A percentile compares a stretch with the other conserved stretches of the same genome.
Conservation (phyloP, 2,113 vertebrate genomes). For the Dasyurus viverrinus region DNA sequence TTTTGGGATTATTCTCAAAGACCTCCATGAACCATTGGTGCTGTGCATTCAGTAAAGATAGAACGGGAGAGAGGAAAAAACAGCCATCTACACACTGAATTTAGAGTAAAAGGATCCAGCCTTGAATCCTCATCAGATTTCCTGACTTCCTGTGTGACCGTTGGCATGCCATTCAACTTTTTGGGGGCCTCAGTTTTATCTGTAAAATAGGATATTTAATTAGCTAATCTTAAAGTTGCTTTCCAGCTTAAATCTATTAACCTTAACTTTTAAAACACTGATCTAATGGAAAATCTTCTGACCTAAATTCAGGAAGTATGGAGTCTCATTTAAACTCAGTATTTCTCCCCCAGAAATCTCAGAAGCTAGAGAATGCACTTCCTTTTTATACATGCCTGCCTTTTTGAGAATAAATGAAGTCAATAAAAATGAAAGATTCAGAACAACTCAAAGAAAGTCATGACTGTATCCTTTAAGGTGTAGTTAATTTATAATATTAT, state of each 20-base stretch:
- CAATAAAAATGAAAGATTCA: background rate
- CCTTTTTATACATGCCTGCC: conserved; percentile 15
- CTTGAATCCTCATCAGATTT: background rate
- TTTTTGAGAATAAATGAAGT: background rate
- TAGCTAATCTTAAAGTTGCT: background rate
- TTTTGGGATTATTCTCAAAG: background rate
- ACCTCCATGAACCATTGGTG: background rate
- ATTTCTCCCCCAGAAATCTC: conserved; percentile 21
- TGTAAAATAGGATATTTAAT: background rate
- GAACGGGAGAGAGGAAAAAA: background rate
- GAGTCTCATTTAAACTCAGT: conserved; percentile 10
- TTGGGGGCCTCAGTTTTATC: background rate
- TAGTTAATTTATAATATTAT: conserved; percentile 20
- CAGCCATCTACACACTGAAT: background rate
- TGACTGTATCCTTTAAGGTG: background rate
- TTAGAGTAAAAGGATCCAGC: background rate
- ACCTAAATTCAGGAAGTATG: conserved; percentile 10
- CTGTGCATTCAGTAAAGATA: background rate
- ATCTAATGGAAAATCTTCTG: conserved; percentile 17
- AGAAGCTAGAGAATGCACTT: conserved; percentile 16
- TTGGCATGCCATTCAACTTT: background rate
- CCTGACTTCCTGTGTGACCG: background rate
- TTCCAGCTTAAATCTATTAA: background rate
- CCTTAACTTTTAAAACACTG: background rate
- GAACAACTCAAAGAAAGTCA: background rate